A percentile compares a stretch with the other conserved stretches of the same genome.
Evolutionary conservation across 1,140 invertebrate genomes (phyloP).

Genomic region (Dendroctonus valens): DNA sequence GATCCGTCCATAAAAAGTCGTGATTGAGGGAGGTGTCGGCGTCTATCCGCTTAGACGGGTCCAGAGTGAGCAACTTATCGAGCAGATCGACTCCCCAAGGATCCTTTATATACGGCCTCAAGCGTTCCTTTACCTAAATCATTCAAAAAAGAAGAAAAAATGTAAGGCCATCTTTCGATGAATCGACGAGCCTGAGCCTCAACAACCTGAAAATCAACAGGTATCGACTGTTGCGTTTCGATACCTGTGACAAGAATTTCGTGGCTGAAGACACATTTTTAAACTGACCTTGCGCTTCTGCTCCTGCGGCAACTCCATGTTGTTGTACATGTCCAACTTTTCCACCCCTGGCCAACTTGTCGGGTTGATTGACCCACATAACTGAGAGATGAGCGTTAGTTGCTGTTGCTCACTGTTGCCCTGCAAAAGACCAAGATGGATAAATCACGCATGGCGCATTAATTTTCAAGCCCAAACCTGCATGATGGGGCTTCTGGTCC

Average conservation of each 20-base stretch:
- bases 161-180: no score
- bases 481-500: conserved; percentile 88
- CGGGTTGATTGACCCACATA: conserved; percentile 94
- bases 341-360: conserved; percentile 96
- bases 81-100: conserved; percentile 89
- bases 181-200: no score
- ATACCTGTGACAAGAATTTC: no score
- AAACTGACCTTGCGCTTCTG: conserved; percentile 81
- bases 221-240: no score
- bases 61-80: conserved; percentile 88
- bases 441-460: not conserved
- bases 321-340: conserved; percentile 85
- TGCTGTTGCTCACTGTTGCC: conserved; percentile 97
- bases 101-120: conserved; percentile 92
- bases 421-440: not conserved
- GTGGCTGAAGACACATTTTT: no score
- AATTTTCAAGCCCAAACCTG: conserved; percentile 59
- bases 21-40: conserved; percentile 94
- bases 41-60: conserved; percentile 88
- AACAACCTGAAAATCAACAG: no score
- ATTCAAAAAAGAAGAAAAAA: not conserved
- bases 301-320: conserved; percentile 87
- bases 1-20: conserved; percentile 98
- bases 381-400: conserved; percentile 88
- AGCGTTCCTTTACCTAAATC: conserved; percentile 69